These are phyloP conservation scores for Ceratosolen fusciceps DNA, from an alignment of 1,140 invertebrate species.

Conservation along the genomic window DNA sequence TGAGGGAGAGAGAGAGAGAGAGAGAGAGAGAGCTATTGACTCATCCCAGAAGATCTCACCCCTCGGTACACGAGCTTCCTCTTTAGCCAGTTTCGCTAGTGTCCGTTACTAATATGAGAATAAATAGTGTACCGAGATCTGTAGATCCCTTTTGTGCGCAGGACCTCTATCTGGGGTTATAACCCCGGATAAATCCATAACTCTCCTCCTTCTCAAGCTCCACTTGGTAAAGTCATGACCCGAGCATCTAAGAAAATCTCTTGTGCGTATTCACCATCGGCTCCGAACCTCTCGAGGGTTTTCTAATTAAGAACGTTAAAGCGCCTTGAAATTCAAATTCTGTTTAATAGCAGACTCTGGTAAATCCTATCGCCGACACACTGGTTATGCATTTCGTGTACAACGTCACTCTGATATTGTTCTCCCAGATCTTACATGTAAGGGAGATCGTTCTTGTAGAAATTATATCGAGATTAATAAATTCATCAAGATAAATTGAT, in stretches of 20 bases:
- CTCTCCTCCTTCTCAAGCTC: too few species aligned
- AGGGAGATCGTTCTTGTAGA: too few species aligned
- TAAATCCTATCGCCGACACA: too few species aligned
- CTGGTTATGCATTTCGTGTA: background rate
- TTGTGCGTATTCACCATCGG: background rate
- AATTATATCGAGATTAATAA: too few species aligned
- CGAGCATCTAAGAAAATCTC: background rate
- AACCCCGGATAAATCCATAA: background rate
- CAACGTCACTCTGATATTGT: conserved; percentile 32
- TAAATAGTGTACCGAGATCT: conserved; percentile 41
- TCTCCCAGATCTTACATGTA: conserved; percentile 1
- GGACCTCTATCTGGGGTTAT: background rate
- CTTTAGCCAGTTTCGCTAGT: conserved; percentile 3
- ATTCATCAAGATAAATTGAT: too few species aligned
- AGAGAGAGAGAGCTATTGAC: background rate
- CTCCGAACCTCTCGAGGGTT: conserved; percentile 38
- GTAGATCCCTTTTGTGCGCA: background rate
- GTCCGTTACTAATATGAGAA: conserved; percentile 42
- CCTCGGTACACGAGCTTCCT: conserved; percentile 33
- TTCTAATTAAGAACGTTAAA: conserved; percentile 51
- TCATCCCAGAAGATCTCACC: background rate
- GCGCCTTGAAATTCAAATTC: conserved; percentile 51
- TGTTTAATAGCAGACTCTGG: conserved; percentile 41
- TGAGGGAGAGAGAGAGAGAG: too few species aligned
- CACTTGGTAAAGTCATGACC: too few species aligned